These are phyloP conservation scores for Tympanoctomys barrerae DNA, from an alignment of 2,797 vertebrate species.

Conservation along the genomic window DNA sequence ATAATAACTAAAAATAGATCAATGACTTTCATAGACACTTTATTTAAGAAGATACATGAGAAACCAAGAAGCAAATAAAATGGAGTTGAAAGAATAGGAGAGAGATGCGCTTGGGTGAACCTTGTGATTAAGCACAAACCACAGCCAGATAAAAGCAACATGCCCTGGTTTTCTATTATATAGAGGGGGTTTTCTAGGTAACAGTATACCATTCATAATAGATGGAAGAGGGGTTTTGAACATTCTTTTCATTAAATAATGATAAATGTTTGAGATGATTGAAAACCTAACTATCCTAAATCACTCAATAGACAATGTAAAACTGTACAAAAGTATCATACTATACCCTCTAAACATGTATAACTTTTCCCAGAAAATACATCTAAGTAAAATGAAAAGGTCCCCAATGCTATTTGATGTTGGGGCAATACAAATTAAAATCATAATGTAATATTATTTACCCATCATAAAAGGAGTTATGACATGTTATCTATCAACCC, in stretches of 20 bases:
- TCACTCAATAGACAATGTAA: not conserved
- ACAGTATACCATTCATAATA: not conserved
- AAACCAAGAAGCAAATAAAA: not conserved
- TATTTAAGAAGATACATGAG: not conserved
- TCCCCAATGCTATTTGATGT: not conserved
- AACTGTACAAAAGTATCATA: not conserved
- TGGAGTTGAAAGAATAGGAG: not conserved
- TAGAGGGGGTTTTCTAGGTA: not conserved
- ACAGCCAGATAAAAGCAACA: not conserved
- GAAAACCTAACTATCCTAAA: not conserved
- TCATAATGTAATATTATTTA: not conserved
- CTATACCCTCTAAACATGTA: not conserved
- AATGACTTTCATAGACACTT: not conserved
- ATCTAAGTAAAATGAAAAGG: not conserved
- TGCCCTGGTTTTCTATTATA: not conserved
- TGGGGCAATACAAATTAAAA: slow-evolving; percentile 20
- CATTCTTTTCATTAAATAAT: not conserved
- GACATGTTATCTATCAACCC: not conserved
- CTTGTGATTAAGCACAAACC: not conserved
- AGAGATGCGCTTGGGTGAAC: not conserved
- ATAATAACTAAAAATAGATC: not conserved
- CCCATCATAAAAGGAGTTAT: not conserved
- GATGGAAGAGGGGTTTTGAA: not conserved
- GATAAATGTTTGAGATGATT: too few relatives aligned
- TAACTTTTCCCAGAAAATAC: not conserved